A percentile compares a stretch with the other conserved stretches of the same genome.
phyloP scores from a whole-genome alignment of 64 coral and sea anemone species.

The Montipora efflorescens region DNA sequence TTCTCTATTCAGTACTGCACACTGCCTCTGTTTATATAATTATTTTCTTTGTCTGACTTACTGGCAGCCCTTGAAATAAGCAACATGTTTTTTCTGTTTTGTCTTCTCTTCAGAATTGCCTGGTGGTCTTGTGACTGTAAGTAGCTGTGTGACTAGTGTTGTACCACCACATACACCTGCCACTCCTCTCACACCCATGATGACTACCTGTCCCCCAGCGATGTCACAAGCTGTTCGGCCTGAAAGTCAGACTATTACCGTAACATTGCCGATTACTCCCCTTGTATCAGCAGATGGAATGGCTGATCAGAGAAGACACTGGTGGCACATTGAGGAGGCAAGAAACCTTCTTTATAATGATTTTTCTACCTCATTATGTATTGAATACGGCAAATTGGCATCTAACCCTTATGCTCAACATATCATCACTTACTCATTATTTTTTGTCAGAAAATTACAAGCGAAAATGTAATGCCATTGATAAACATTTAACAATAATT shows the following conservation, averaged over 20 bases:
- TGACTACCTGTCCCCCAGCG: slow-evolving; percentile 48
- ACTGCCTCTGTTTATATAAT: too few species aligned
- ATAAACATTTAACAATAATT: too few species aligned
- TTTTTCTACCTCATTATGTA: too few species aligned
- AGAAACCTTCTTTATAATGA: not conserved
- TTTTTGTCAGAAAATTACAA: too few species aligned
- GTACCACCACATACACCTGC: slow-evolving; percentile 65
- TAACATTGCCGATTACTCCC: slow-evolving; percentile 71
- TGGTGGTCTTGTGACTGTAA: slow-evolving; percentile 57
- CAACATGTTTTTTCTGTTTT: not conserved
- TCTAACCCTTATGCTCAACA: too few species aligned
- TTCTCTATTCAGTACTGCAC: too few species aligned
- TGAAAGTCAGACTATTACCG: slow-evolving; percentile 53
- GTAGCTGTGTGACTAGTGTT: slow-evolving; percentile 60
- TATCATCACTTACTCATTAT: too few species aligned
- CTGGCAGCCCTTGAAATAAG: too few species aligned
- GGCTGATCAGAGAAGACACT: slow-evolving; percentile 80
- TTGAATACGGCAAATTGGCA: too few species aligned
- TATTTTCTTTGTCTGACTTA: too few species aligned
- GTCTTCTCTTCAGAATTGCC: slow-evolving; percentile 40
- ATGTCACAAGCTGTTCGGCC: slow-evolving; percentile 9
- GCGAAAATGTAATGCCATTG: too few species aligned
- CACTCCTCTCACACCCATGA: slow-evolving; percentile 87
- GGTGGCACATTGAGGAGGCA: slow-evolving; percentile 99
- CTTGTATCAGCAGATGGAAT: slow-evolving; percentile 43